Base-by-base conservation (phyloP, 2,113 vertebrate genomes). In the Syngnathus floridae region DNA sequence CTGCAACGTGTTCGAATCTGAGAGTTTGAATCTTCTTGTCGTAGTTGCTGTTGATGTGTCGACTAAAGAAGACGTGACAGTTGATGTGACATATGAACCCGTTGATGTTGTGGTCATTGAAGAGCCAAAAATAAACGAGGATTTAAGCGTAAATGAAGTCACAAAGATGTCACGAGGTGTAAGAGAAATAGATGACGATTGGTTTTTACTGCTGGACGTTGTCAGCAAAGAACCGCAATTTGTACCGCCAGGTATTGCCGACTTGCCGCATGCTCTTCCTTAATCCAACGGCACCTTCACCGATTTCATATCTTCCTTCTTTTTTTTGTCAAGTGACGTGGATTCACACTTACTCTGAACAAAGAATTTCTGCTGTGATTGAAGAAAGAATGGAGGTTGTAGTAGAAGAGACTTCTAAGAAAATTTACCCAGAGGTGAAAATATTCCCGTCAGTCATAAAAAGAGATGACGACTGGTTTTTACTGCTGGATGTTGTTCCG, bases 401-500 rank as follows among this genome's bases (percentile, higher is more conserved):
- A 48, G 43, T 67, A 37, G 64, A 71, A 37, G 60, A 80, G 64
- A 56, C 36, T 35, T 64, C 61, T 37, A 22, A 51, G 11, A 58
- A 40, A n/a, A 56, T 62, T 2, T 43, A 71, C 35, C 40, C 65
- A 46, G 60, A 76, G 66, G 57, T 71, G 70, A 65, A 45, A 74
- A 38, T 61, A 5, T 45, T 66, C 5, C 73, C 72, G 22, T 64
- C 67, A n/a, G 35, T 70, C 66, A 75, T 31, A 43, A 62, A 75
- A 11, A 62, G 52, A 45, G 84, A 85, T 0, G 86, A 90, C 7
- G 83, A 87, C 72, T 90, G 88, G 86, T 84, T 74, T 80, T 21
- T 75, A 51, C 63, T 75, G 55, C 76, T 83, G 68, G 76, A 83
- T 65, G 70, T 73, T 63, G 45, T 72, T 74, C 22, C 84, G 43